Base-by-base conservation (phyloP, 2,888 invertebrate species). In the Cataglyphis cursor region DNA sequence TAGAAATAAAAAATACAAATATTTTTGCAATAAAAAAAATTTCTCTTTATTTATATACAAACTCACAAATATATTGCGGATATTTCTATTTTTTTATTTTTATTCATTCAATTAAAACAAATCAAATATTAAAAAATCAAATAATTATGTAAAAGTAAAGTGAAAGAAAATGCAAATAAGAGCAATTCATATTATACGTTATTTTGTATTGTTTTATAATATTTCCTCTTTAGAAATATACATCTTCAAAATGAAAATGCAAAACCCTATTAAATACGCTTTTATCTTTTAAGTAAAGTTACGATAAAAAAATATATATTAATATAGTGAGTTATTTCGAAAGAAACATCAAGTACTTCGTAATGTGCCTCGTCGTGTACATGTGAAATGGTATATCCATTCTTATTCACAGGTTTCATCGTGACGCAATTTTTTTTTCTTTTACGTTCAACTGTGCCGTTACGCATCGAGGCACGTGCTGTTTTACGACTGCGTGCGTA, bases 401-500 rank as follows among this genome's bases (percentile, higher is more conserved):
- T 68, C n/a, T 31, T 12, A 68, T 59, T 68, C 15, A 28, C 57
- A 31, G n/a, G 18, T 65, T 28, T 8, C n/a, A n/a, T 6, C 28
- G 28, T 21, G 28, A 57, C 21, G 66, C 66, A n/a, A 44, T 41
- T 51, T 4, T 65, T 41, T 65, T 57, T 54, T 57, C 21, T 68
- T 44, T 68, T 59, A 28, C 12, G n/a, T 15, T 59, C 68, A 57
- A 68, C 66, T 15, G 68, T 8, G 41, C 68, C 68, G 68, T 78
- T 78, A 65, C 59, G 48, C 68, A 72, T 80, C 59, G 78, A 24
- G 35, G 84, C 86, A 82, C 84, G 86, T 86, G 88, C 81, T 88
- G 88, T 87, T 89, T 89, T 89, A 89, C 86, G 89, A 89, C 38
- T 66, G 51, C 31, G 64, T 61, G 81, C 83, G 87, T 87, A 88